Conservation (phyloP, 2,113 vertebrate species). For the Pao palembangensis region DNA sequence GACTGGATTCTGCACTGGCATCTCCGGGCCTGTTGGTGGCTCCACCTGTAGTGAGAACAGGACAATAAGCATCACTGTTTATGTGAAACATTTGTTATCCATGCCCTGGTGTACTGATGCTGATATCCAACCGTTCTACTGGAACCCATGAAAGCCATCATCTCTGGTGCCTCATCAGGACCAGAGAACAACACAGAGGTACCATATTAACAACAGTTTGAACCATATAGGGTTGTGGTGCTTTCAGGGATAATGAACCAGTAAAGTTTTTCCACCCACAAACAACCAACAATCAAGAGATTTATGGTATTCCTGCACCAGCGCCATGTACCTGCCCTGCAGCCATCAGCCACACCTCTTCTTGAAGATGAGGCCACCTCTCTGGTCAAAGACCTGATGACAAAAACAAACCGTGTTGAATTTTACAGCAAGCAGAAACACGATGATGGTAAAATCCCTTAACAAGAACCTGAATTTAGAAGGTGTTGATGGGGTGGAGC, state of each 20-base stretch:
- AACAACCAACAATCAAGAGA: no score
- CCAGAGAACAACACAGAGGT: no score
- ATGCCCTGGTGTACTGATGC: no score
- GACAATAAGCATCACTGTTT: not conserved
- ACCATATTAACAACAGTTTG: no score
- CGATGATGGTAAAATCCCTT: not conserved
- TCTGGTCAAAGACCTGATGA: conserved; percentile 44
- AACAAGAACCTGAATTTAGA: conserved; percentile 68
- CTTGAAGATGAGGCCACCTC: conserved; percentile 36
- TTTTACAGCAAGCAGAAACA: not conserved
- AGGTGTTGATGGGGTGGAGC: conserved; percentile 52
- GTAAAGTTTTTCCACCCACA: no score
- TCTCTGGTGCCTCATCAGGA: no score
- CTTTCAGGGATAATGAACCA: no score
- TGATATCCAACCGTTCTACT: no score
- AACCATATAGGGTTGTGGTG: no score
- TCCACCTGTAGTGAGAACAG: conserved; percentile 13
- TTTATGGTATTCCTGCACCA: no score
- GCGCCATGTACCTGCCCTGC: conserved; percentile 28
- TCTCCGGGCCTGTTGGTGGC: conserved; percentile 30
- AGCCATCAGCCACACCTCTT: conserved; percentile 41
- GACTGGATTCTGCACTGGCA: conserved; percentile 74
- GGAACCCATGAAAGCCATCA: no score
- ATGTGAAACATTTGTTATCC: not conserved
- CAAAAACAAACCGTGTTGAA: not conserved